A percentile compares a stretch with the other conserved stretches of the same genome.
These are phyloP conservation scores for Lucilia sericata DNA, from an alignment of 1,140 invertebrate genomes.

Conservation along the genomic window DNA sequence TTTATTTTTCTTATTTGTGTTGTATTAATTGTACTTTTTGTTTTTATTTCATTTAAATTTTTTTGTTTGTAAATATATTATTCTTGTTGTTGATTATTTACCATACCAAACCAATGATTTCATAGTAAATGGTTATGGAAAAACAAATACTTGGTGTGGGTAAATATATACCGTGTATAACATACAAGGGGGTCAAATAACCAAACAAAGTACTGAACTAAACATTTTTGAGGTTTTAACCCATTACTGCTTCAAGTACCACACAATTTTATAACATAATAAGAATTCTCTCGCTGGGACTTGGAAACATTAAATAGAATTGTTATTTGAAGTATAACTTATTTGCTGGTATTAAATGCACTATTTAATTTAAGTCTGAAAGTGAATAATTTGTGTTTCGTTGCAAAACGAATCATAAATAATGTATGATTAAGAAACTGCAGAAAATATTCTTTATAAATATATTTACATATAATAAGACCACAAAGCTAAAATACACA, in stretches of 20 bases:
- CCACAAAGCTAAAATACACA: not conserved
- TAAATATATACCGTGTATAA: no score
- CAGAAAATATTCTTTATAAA: no score
- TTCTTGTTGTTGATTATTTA: not conserved
- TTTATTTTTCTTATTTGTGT: not conserved
- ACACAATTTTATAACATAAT: no score
- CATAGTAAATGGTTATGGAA: not conserved
- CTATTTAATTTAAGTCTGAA: not conserved
- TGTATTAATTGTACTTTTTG: not conserved
- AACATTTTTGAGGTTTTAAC: no score
- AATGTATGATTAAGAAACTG: conserved; percentile 12
- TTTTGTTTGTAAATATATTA: conserved; percentile 2
- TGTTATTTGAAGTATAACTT: no score
- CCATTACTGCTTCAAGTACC: no score
- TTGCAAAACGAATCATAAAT: conserved; percentile 11
- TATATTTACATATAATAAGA: not conserved
- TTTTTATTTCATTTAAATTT: not conserved
- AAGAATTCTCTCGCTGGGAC: no score
- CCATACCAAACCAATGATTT: conserved; percentile 16
- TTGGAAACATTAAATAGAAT: no score
- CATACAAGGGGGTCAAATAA: no score
- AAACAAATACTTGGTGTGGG: not conserved
- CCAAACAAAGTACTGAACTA: no score
- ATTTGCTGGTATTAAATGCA: not conserved
- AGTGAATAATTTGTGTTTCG: not conserved